Base-by-base conservation (phyloP, 2,113 vertebrate genomes). In the Tachycineta bicolor region DNA sequence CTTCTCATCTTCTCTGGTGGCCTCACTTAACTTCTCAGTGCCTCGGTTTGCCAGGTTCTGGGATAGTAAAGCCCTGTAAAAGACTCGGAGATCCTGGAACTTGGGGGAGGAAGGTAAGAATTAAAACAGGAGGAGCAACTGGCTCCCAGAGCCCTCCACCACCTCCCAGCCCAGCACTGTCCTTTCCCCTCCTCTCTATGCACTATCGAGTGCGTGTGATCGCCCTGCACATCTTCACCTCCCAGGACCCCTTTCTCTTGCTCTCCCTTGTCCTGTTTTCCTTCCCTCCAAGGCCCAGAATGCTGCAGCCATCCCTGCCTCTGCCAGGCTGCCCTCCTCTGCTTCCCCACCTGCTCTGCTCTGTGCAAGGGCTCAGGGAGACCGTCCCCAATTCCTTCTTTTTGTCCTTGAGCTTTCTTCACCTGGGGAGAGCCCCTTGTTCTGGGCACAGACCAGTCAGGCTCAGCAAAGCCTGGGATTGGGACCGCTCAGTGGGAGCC, bases 1-100 rank as follows among this genome's bases (percentile, higher is more conserved):
- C 82, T 93, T 96, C 95, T 97, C 96, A 92, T 97, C 94, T 96
- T 83, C 94, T 94, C 93, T 93, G 91, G 94, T 97, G 94, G 93
- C 94, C 93, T 94, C 10, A 0, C 69, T 83, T 86, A 85, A 80
- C 73, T 81, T 90, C 83, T 70, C 65, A 12, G 44, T 65, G 93
- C 76, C 83, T 87, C 41, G 5, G 19, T 90, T 94, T 95, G 92
- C 92, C 94, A 88, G 89, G 80, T 92, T 94, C 62, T 84, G 90
- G 49, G 83, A 86, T 82, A 0, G 0, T 31, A 80, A 84, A 53
- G 86, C 80, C 80, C 82, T 62, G 49, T 65, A 47, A 93, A 73
- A 89, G 77, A 26, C 59, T 80, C 1, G 2, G 82, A 60, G 81
- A 64, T 91, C 43, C 68, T 83, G 75, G 63, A 39, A 37, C 50